Evolutionary conservation across 2,113 vertebrate genomes (phyloP).

Genomic region (Anolis sagrei): DNA sequence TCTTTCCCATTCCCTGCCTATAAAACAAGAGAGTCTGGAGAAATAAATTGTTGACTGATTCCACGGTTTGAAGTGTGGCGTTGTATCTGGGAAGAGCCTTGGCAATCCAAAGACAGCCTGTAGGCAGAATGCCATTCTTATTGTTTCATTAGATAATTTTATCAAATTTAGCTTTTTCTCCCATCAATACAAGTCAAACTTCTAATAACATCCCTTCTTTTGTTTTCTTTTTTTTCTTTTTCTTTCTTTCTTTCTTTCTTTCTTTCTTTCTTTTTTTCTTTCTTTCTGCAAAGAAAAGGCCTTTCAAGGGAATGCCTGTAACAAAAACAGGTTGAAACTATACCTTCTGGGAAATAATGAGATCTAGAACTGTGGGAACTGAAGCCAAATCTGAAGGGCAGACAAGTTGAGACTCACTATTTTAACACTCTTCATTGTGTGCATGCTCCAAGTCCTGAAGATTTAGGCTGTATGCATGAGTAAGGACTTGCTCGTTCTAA

Average conservation of each 20-base stretch:
- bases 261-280: too few species aligned
- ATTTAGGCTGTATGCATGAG: accelerated
- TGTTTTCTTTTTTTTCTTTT: neutral
- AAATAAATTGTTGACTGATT: neutral
- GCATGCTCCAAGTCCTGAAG: neutral
- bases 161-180: neutral
- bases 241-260: neutral
- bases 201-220: neutral
- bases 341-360: neutral
- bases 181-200: neutral
- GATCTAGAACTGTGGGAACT: accelerated
- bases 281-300: too few species aligned
- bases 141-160: neutral
- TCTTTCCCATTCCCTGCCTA: neutral
- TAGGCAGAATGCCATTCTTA: neutral
- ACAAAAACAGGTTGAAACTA: neutral
- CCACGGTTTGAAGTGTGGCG: neutral
- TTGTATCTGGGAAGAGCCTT: neutral
- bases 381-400: neutral
- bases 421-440: neutral
- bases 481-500: neutral
- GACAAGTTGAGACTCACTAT: neutral
- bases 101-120: neutral
- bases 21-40: neutral
- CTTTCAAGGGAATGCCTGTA: constrained; percentile 1